Percentiles rank a stretch among this genome's conserved stretches.
Evolutionary conservation across 2,888 invertebrate genomes (phyloP).

Genomic region (Ormyrus pomaceus): DNA sequence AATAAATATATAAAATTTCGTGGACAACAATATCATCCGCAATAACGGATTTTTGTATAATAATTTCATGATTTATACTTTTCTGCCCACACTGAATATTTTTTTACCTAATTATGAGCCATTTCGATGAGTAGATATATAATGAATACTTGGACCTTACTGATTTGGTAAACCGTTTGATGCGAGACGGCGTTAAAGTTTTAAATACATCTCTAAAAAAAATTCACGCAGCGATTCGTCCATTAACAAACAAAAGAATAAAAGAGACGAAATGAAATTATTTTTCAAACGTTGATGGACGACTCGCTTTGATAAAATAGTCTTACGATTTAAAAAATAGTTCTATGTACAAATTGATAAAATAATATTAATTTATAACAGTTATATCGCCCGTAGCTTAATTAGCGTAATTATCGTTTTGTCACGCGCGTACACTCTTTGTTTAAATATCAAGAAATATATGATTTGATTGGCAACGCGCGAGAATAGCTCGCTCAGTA

Average conservation of each 20-base stretch:
- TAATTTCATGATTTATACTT: slow-evolving; percentile 10
- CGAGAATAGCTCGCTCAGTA: slow-evolving; percentile 26
- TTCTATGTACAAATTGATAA: slow-evolving; percentile 72
- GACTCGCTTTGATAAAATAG: slow-evolving; percentile 67
- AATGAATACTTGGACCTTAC: slow-evolving; percentile 43
- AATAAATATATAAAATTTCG: slow-evolving; percentile 37
- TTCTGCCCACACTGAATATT: not conserved
- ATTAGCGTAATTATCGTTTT: slow-evolving; percentile 29
- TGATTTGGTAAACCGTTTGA: slow-evolving; percentile 34
- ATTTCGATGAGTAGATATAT: slow-evolving; percentile 23
- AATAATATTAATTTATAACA: slow-evolving; percentile 69
- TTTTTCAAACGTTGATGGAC: slow-evolving; percentile 59
- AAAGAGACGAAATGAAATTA: slow-evolving; percentile 26
- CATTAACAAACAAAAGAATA: slow-evolving; percentile 30
- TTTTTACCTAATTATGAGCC: slow-evolving; percentile 23
- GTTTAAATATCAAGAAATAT: slow-evolving; percentile 36
- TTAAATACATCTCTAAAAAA: slow-evolving; percentile 38
- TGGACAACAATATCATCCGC: slow-evolving; percentile 6
- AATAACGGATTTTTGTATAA: slow-evolving; percentile 11
- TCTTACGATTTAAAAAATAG: slow-evolving; percentile 65
- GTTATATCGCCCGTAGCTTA: slow-evolving; percentile 47
- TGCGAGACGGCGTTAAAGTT: slow-evolving; percentile 21
- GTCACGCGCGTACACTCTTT: slow-evolving; percentile 22
- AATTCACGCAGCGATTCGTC: slow-evolving; percentile 45
- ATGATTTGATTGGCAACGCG: slow-evolving; percentile 45